Base-by-base conservation (phyloP, 2,888 invertebrate genomes). In the Epistrophe eligans region DNA sequence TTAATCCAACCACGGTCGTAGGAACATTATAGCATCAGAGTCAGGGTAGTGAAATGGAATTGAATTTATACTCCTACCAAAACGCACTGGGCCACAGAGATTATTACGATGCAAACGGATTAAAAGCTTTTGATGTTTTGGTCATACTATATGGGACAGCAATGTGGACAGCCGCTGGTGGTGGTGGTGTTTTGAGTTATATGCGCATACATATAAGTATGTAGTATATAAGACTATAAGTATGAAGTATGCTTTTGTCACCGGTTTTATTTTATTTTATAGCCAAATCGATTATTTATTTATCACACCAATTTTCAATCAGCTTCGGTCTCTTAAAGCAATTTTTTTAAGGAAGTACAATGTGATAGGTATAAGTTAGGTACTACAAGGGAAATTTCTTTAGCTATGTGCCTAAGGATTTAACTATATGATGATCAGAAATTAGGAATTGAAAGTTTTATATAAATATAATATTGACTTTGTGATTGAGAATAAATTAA, bases 61-160 rank as follows among this genome's bases (percentile, higher is more conserved):
- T 52, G 50, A 32, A 79, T 57, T 38, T 66, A 24, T 24, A 28
- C 15, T 17, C 45, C 50, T 15, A 6, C 24, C 24, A 35, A 45
- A 64, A 19, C n/a, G 13, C 67, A 67, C 32, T 35, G 66, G 17
- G 10, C 70, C 48, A 82, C 60, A 62, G 28, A 84, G 77, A 85
- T 85, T 85, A 82, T 85, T 64, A 57, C 77, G 77, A 58, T 79
- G 77, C 62, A 72, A 28, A 70, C 40, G 82, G 85, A 85, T 85
- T 82, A 85, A 85, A 82, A 85, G 81, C 77, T 81, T 81, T 84
- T 77, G 81, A 84, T 84, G 84, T 77, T 70, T 24, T 60, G 76
- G 84, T 77, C 72, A 81, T 64, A 50, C 40, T 7, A 7, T 7
- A 7, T 35, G 35, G 64, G 55, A 64, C 38, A 70, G 11, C 50